Base-by-base conservation (phyloP, 1,140 invertebrate species). In the Oncopodura yosiiana region DNA sequence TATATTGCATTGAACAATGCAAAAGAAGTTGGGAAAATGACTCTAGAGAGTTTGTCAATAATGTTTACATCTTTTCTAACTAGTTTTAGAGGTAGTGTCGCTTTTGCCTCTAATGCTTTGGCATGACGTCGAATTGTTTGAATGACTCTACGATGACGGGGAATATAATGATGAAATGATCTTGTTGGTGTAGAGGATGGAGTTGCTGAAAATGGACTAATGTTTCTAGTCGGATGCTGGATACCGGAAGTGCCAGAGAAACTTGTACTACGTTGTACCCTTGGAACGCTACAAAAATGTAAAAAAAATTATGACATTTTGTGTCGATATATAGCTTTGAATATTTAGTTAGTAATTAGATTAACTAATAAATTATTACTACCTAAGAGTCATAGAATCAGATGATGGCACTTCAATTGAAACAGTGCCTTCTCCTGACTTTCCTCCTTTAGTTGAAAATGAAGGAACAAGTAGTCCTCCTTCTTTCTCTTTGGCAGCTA, bases 31-130 rank as follows among this genome's bases (percentile, higher is more conserved):
- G 94, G 94, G 72, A 98, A 98, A 46, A 94, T 77, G 56, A 95
- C 81, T 58, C 94, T 76, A 8, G 92, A 94, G 68, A 94, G 94
- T 67, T 94, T 94, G 71, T 97, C 94, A 65, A 98, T 97, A 39
- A 93, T 83, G 69, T 95, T 96, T 32, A 98, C 92, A 71, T 49
- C 60, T 29, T 44, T 57, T 61, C 39, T 63, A 64, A 49, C 62
- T n/a, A n/a, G n/a, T n/a, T n/a, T n/a, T 54, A 63, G 57, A 24
- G 66, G 62, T 18, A 66, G 53, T n/a, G n/a, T n/a, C 24, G 34
- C 12, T 37, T 50, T 27, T 16, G 42, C n/a, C 24, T 50, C 44
- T 14, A 60, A 42, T 26, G 32, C 51, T 32, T 55, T 42, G 42
- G 54, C 49, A 26, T 54, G 39, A 21, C 50, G 56, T 12, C 52